Percentiles rank a stretch among this genome's conserved stretches.
phyloP scores from a whole-genome alignment of 2,797 vertebrate species.

The Enteromius fasciolatus region DNA sequence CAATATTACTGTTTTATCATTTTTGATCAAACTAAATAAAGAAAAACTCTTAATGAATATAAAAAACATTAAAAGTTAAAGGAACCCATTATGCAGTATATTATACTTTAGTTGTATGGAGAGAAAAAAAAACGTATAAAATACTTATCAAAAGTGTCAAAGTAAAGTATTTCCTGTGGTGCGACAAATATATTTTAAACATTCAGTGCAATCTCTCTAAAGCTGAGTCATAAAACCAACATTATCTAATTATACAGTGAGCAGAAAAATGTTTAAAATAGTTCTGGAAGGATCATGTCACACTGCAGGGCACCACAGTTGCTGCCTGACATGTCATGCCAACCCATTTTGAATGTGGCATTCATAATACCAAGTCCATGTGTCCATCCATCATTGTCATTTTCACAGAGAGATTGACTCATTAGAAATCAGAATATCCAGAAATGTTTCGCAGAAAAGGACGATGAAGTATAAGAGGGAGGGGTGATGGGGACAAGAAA shows the following conservation, averaged over 20 bases:
- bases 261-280: neutral
- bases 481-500: conserved; percentile 27
- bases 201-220: neutral
- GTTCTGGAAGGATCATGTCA: neutral
- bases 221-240: neutral
- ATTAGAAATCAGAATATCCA: conserved; percentile 36
- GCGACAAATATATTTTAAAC: neutral
- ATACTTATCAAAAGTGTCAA: too few species aligned
- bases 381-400: conserved; percentile 44
- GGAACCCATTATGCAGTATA: neutral
- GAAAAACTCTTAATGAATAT: too few species aligned
- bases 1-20: neutral
- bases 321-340: conserved; percentile 8
- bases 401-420: conserved; percentile 22
- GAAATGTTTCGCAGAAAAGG: conserved; percentile 28
- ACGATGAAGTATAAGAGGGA: conserved; percentile 11
- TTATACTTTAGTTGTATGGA: neutral
- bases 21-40: neutral
- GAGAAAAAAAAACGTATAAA: neutral
- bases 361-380: neutral
- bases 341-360: conserved; percentile 18
- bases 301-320: neutral
- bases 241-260: neutral
- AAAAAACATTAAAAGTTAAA: neutral
- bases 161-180: neutral